Conservation (phyloP, 2,888 invertebrate species). For the Oligia latruncula region DNA sequence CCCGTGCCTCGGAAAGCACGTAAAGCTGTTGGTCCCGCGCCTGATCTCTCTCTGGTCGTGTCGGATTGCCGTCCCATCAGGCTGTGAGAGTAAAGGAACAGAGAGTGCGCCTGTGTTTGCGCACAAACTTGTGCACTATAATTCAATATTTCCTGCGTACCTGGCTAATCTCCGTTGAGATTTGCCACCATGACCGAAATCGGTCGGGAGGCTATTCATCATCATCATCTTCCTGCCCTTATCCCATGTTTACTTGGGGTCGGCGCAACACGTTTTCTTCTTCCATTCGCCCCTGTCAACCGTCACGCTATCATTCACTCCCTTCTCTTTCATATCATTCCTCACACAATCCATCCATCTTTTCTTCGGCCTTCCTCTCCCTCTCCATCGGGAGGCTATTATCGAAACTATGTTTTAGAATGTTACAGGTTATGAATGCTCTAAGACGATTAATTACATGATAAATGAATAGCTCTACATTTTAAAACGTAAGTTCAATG, state of each 20-base stretch:
- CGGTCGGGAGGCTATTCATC: not conserved
- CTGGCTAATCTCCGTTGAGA: not conserved
- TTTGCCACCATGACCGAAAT: too few species aligned
- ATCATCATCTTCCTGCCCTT: too few species aligned
- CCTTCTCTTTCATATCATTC: too few species aligned
- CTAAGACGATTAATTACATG: too few species aligned
- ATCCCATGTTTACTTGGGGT: too few species aligned
- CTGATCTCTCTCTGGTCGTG: not conserved
- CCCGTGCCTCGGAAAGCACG: not conserved
- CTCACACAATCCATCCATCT: too few species aligned
- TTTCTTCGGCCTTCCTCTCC: too few species aligned
- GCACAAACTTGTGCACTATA: not conserved
- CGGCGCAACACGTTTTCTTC: too few species aligned
- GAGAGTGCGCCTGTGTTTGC: not conserved
- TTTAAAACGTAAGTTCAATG: not conserved
- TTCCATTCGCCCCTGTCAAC: too few species aligned
- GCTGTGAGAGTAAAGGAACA: too few species aligned
- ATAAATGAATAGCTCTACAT: not conserved
- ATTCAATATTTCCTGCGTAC: not conserved
- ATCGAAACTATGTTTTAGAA: slow-evolving; percentile 4
- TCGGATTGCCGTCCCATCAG: not conserved
- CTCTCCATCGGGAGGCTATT: too few species aligned
- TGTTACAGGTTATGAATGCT: not conserved
- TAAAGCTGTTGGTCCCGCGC: not conserved
- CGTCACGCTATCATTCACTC: too few species aligned